Percentiles rank a stretch among this genome's conserved stretches.
phyloP scores from a whole-genome alignment of 64 coral and sea anemone species.

The Stichodactyla helianthus region DNA sequence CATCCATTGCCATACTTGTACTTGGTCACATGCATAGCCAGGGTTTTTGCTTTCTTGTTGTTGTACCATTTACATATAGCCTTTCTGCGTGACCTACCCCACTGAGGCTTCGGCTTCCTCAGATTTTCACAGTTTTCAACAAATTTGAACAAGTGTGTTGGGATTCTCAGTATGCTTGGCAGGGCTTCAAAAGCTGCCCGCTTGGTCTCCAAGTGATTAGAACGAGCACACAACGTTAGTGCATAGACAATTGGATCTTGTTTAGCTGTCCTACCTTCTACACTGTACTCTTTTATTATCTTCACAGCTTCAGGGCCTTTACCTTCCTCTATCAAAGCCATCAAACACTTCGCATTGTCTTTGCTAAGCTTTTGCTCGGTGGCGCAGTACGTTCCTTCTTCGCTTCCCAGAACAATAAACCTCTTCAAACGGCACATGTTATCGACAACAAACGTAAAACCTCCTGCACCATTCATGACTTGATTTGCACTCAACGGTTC shows the following conservation, averaged over 20 bases:
- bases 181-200: conserved; percentile 50
- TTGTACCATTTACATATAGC: conserved; percentile 93
- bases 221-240: conserved; percentile 69
- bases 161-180: conserved; percentile 62
- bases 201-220: conserved; percentile 52
- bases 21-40: conserved; percentile 81
- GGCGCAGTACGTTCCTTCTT: conserved; percentile 75
- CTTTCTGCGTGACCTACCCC: conserved; percentile 76
- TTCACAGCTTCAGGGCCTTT: conserved; percentile 62
- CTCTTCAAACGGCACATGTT: conserved; percentile 67
- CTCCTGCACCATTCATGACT: conserved; percentile 70
- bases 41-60: conserved; percentile 47
- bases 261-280: conserved; percentile 68
- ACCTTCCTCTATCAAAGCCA: conserved; percentile 54
- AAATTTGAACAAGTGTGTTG: conserved; percentile 86
- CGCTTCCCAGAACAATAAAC: conserved; percentile 80
- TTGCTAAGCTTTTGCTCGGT: conserved; percentile 26
- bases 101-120: conserved; percentile 55
- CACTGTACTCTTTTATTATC: conserved; percentile 72
- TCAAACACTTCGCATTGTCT: conserved; percentile 72
- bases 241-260: conserved; percentile 73
- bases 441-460: conserved; percentile 59
- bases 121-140: conserved; percentile 59
- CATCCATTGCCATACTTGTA: conserved; percentile 91
- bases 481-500: conserved; percentile 42